Evolutionary conservation across 2,888 invertebrate genomes (phyloP), one percentile per base, ranked within the genome.

Genomic region (Aricia artaxerxes): DNA sequence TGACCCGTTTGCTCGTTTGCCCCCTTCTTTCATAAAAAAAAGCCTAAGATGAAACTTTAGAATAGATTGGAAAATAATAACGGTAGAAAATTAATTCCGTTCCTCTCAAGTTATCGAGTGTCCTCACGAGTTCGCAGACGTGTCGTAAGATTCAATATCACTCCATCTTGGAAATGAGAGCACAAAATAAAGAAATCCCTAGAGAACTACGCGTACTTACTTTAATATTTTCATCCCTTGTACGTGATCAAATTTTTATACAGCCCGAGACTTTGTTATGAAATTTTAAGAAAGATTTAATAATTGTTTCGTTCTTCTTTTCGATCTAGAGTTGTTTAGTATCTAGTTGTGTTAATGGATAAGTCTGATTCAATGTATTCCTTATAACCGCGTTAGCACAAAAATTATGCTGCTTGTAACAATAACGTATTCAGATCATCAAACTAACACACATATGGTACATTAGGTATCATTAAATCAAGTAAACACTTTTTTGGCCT

Each of bases 121-220:
- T 57, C 76, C 76, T 76, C 35, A 76, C 76, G 13, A 57, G 31
- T 53, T 57, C 40, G n/a, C 76, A 76, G 76, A 76, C 76, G 57
- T 76, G 76, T 76, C 76, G 76, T 76, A 53, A 57, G 76, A 76
- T 76, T 57, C 57, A 76, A 76, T 76, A 76, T 57, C 24, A 31
- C 76, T 76, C 57, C 35, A 76, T 76, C 76, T 76, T 53, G 53
- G 57, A 57, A 31, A 76, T 76, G 76, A 53, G 57, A 31, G 35
- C 31, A 24, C 76, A 35, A 76, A 49, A 76, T 76, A 76, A 57
- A 57, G 49, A 57, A 76, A 35, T 76, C 76, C 49, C 76, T 16
- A 24, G 53, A 31, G 76, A 57, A 76, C 16, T 76, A 35, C 11
- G 76, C 73, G 40, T 73, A n/a, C 72, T 72, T 72, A 38, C 72